Base-by-base conservation (phyloP, 2,888 invertebrate species). In the Conus canariensis region DNA sequence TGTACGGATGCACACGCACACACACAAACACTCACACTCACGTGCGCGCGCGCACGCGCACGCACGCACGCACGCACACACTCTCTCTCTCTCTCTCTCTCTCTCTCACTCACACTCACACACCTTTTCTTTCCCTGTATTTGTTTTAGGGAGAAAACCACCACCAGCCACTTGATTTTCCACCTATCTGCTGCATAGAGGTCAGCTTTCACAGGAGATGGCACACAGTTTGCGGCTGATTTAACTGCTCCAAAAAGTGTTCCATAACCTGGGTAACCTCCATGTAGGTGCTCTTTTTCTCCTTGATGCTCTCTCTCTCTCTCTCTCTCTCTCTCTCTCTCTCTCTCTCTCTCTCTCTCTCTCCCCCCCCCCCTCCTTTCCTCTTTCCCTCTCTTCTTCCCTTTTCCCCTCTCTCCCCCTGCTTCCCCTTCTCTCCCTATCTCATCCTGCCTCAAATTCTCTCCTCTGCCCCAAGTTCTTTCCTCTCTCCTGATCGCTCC, bases 291-390 rank as follows among this genome's bases (percentile, higher is more conserved):
- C 45, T 59, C 67, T 67, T 25, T 80, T 56, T 45, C 58, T 80
- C 30, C 0, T 30, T 30, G 30, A 30, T 30, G 30, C 77, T 82
- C 88, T 64, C 70, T 64, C 88, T 83, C 70, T 80, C 88, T 77
- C 67, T 87, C 88, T 82, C 60, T 82, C 90, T 82, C 88, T 30
- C 30, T 30, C 30, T 30, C 67, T 82, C 56, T 80, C 64, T 64
- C 58, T 80, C 77, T 82, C 88, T 64, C 70, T 64, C 88, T 83
- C 70, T 80, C 88, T 77, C 67, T 87, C 88, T 82, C 60, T 82
- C 90, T 82, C 88, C 60, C 77, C 70, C 67, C 30, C 67, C 16
- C 30, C 45, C 77, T 30, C 77, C 30, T 12, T 74, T 58, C 56
- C 67, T 56, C 74, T 1, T 45, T n/a, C 16, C 56, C 70, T 14